Evolutionary conservation across 2,797 vertebrate species (phyloP).

Genomic region (Calcarius lapponicus): DNA sequence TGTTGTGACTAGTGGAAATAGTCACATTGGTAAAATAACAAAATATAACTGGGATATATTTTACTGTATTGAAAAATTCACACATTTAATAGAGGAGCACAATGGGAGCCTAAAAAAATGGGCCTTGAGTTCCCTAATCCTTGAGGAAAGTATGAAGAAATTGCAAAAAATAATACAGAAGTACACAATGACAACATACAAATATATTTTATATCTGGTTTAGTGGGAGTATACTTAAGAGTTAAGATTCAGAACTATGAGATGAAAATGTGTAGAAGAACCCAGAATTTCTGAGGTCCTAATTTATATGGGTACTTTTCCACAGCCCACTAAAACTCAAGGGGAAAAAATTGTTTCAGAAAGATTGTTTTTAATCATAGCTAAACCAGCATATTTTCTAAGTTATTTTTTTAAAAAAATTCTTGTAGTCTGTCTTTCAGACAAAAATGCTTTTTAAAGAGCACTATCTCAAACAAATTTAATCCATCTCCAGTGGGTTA

Average conservation of each 20-base stretch:
- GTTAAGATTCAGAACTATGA: not conserved
- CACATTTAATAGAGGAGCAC: not conserved
- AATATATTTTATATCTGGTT: not conserved
- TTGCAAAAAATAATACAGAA: not conserved
- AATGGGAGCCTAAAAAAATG: not conserved
- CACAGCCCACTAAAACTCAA: not conserved
- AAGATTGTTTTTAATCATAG: not conserved
- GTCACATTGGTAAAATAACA: not conserved
- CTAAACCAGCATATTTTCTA: not conserved
- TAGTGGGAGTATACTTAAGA: not conserved
- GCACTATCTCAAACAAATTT: not conserved
- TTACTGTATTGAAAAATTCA: not conserved
- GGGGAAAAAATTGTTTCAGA: not conserved
- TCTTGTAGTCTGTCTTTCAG: not conserved
- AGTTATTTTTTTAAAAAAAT: not conserved
- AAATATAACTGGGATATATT: not conserved
- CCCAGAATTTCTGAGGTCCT: not conserved
- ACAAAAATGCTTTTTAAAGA: not conserved
- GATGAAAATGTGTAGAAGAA: not conserved
- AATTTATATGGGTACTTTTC: not conserved
- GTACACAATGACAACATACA: not conserved
- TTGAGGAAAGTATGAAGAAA: not conserved
- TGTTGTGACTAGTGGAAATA: not conserved
- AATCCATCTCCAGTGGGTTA: not conserved
- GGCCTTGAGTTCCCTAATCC: not conserved